These are phyloP conservation scores for Eurystomus glaucurus DNA, from an alignment of 2,797 vertebrate species.

Conservation along the genomic window DNA sequence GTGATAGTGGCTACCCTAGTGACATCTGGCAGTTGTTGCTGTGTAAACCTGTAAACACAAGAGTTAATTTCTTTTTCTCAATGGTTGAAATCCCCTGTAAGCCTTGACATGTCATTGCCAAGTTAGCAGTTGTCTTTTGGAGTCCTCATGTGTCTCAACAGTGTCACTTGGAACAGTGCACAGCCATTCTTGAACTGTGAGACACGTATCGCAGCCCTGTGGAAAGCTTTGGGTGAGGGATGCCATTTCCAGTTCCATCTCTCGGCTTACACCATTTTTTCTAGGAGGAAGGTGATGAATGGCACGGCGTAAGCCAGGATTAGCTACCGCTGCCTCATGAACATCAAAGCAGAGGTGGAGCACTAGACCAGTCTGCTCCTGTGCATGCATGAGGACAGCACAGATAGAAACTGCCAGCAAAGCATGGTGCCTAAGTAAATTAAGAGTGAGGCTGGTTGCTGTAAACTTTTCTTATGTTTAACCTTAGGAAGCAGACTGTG, in stretches of 20 bases:
- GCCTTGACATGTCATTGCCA: neutral
- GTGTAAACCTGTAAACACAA: neutral
- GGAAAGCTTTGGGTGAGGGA: neutral
- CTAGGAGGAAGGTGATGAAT: neutral
- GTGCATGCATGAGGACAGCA: neutral
- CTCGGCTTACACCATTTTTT: neutral
- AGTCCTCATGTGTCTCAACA: neutral
- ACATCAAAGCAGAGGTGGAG: neutral
- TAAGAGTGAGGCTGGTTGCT: neutral
- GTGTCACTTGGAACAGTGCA: accelerated
- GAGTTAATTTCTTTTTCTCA: neutral
- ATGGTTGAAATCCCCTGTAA: neutral
- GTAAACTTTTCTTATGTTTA: neutral
- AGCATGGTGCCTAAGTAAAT: accelerated
- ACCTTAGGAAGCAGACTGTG: neutral
- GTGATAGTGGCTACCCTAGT: neutral
- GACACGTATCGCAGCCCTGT: accelerated
- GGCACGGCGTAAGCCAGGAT: neutral
- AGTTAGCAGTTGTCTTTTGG: neutral
- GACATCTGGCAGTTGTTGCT: neutral
- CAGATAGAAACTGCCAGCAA: accelerated
- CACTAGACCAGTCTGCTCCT: neutral
- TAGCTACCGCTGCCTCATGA: accelerated
- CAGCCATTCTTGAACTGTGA: accelerated
- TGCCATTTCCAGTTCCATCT: neutral